Conservation (phyloP, 2,797 vertebrate genomes). For the Bovichtus variegatus region DNA sequence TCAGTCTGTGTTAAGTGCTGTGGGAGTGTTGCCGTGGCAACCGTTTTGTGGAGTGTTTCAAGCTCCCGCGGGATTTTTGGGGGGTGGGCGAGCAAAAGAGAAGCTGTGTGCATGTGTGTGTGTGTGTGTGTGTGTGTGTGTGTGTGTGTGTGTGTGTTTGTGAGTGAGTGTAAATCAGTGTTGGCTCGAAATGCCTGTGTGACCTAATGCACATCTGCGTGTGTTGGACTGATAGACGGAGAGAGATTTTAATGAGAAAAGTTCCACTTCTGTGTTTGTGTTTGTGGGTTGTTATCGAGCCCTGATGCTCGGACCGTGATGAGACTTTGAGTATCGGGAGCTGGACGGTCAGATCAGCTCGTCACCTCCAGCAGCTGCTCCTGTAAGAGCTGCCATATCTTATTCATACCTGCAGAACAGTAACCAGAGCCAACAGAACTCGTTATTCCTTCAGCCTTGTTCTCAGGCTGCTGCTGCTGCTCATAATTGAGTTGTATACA, state of each 20-base stretch:
- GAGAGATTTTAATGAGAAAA: conserved; percentile 35
- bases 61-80: conserved; percentile 56
- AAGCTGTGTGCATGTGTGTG: conserved; percentile 1
- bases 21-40: conserved; percentile 66
- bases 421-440: conserved; percentile 49
- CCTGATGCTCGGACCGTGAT: not conserved
- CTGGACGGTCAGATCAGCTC: not conserved
- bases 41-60: conserved; percentile 68
- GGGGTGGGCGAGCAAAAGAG: conserved; percentile 2
- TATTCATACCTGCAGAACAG: conserved; percentile 69
- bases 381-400: conserved; percentile 61
- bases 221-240: conserved; percentile 51
- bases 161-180: conserved; percentile 55
- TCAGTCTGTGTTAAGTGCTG: conserved; percentile 47
- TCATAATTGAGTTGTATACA: not conserved
- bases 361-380: conserved; percentile 61
- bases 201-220: conserved; percentile 80
- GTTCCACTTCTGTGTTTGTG: conserved; percentile 15
- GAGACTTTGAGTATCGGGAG: not conserved
- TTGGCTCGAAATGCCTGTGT: conserved; percentile 70
- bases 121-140: conserved; percentile 21
- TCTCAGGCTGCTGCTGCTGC: conserved; percentile 24
- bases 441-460: conserved; percentile 5
- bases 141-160: conserved; percentile 1
- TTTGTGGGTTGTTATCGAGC: not conserved